These are phyloP conservation scores for Trachemys scripta DNA, from an alignment of 2,113 vertebrate species.

Conservation along the genomic window DNA sequence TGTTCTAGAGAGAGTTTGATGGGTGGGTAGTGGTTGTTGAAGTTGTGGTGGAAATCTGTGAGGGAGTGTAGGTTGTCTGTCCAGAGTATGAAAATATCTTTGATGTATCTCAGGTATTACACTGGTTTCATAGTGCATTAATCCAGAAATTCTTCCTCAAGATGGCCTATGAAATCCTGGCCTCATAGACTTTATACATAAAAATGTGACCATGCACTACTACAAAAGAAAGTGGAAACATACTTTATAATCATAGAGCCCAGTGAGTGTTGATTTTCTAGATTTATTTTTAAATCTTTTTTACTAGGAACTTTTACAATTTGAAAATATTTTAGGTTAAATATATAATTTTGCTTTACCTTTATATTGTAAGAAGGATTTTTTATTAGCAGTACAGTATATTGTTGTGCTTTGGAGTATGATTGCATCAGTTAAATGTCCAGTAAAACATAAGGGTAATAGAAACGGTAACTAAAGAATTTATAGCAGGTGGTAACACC, in stretches of 20 bases:
- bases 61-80: background rate
- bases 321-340: background rate
- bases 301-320: background rate
- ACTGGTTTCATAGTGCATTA: background rate
- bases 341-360: background rate
- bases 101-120: background rate
- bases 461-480: background rate
- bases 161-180: background rate
- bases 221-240: background rate
- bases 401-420: conserved; percentile 12
- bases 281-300: background rate
- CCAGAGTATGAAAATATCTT: background rate
- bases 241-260: background rate
- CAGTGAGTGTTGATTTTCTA: background rate
- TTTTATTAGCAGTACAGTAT: background rate
- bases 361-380: background rate
- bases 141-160: background rate
- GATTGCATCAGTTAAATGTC: background rate
- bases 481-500: background rate
- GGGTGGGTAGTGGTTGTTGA: background rate
- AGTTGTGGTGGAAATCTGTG: background rate
- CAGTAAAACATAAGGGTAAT: conserved; percentile 2
- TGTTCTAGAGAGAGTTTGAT: background rate
- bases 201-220: background rate
- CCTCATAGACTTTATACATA: background rate